Base-by-base conservation (phyloP, 2,797 vertebrate species). In the Streptopelia turtur region DNA sequence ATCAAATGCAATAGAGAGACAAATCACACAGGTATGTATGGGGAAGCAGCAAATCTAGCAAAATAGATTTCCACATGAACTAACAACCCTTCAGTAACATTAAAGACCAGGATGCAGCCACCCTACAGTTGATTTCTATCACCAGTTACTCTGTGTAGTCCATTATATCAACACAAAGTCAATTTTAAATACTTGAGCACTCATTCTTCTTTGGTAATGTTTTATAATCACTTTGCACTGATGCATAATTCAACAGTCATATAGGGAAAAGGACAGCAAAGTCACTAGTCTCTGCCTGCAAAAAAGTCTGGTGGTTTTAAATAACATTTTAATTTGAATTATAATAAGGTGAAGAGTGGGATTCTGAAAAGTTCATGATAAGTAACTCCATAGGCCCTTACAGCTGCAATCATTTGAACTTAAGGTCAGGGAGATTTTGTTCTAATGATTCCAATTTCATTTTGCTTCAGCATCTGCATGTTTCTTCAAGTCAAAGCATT, bases 381-480 rank as follows among this genome's bases (percentile, higher is more conserved):
- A 93, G 79, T 15, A 84, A 49, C 37, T 78, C 66, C 37, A 61
- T 4, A 84, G 53, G 59, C 33, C 53, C 17, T 30, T 81, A 61
- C 10, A 56, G 35, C 35, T 59, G 23, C 22, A 60, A 76, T n/a
- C 7, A 57, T 57, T 56, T 83, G 47, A 76, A 86, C 72, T 33
- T 52, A 50, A 87, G 43, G 39, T 55, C 90, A 76, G 70, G 52
- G 45, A 82, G 16, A 74, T 74, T 86, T 75, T 16, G 10, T 68
- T 72, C 31, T 65, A 86, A 81, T 43, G 17, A 65, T n/a, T 93
- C 61, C 50, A 81, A 86, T 93, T 91, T 93, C 75, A 68, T 95
- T 95, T 96, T 94, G 64, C 69, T 95, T 96, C 84, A 91, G 37
- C 18, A 12, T 41, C 83, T 91, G 53, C 64, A 61, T 75, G 47